Base-by-base conservation (phyloP, 2,888 invertebrate genomes). In the Agonopterix alstromeriana region DNA sequence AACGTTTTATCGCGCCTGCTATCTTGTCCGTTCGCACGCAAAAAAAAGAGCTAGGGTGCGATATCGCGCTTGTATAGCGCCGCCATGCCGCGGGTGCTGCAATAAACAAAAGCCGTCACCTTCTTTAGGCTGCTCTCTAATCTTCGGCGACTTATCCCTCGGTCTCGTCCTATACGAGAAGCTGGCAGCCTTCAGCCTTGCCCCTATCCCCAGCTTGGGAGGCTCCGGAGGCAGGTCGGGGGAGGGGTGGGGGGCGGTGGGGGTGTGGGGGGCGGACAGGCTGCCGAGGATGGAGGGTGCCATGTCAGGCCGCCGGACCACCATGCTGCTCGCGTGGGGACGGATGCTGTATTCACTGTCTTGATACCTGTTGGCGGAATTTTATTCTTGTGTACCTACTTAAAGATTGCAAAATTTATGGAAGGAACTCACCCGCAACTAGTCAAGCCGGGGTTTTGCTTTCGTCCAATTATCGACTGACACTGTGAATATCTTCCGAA, bases 201-300 rank as follows among this genome's bases (percentile, higher is more conserved):
- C 81, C 5, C 78, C 70, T 43, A 77, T 58, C 1, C 80, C 79
- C 36, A 70, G 52, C 46, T 76, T 77, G 10, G 60, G 58, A 45
- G 54, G 52, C 5, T 48, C 49, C 11, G 42, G 48, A 36, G 3
- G 53, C 48, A 12, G 56, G 54, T 53, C 47, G 12, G 49, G 54
- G 12, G 53, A 69, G 35, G 53, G 56, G 58, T 77, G 79, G 14
- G 73, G 53, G 36, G 74, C 67, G 27, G 85, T 84, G 56, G 87
- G 87, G 45, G 87, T 85, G 81, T 88, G 87, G 51, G 87, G 87
- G 46, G 87, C 87, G 1, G 86, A 86, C 53, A 71, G 56, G 49
- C 76, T 77, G 49, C 67, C 57, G 45, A 65, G 52, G 40, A 45
- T 60, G 54, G 42, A 68, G 61, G 69, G 65, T 52, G 69, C 63